These are phyloP conservation scores for Brachionus paranguensis DNA, from an alignment of 1,140 invertebrate genomes.

Conservation along the genomic window DNA sequence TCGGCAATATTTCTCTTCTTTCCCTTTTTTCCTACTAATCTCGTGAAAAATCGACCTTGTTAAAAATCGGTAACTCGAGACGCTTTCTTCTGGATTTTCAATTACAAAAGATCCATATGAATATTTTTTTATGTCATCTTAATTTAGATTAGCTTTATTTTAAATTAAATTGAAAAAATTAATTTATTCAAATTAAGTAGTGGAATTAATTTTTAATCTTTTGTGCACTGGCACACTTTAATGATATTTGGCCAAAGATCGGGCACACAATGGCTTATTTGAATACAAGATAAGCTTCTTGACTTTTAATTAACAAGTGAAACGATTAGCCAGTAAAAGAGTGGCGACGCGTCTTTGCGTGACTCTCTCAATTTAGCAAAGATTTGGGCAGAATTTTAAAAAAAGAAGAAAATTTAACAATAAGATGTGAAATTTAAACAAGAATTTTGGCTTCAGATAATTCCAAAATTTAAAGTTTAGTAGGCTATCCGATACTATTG, in stretches of 20 bases:
- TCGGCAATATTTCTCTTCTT: neutral
- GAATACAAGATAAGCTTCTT: neutral
- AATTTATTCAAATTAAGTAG: neutral
- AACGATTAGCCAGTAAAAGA: neutral
- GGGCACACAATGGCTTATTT: neutral
- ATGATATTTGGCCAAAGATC: neutral
- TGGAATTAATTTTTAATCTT: neutral
- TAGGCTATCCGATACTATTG: neutral
- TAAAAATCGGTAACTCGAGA: neutral
- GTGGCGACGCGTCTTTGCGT: neutral
- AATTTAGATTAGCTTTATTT: neutral
- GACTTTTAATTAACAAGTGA: slow-evolving; percentile 20
- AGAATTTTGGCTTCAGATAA: slow-evolving; percentile 3
- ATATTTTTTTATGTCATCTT: neutral
- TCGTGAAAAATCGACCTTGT: neutral
- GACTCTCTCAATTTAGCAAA: neutral
- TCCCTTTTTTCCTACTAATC: neutral
- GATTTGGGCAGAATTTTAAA: neutral
- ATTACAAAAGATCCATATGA: neutral
- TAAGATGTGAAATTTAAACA: slow-evolving; percentile 27
- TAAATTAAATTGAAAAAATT: neutral
- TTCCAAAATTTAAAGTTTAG: neutral
- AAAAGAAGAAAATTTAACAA: neutral
- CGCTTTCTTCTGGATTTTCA: neutral
- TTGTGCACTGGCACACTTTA: neutral